Base-by-base conservation (phyloP, 2,888 invertebrate genomes). In the Zygothrica quintamaculata region DNA sequence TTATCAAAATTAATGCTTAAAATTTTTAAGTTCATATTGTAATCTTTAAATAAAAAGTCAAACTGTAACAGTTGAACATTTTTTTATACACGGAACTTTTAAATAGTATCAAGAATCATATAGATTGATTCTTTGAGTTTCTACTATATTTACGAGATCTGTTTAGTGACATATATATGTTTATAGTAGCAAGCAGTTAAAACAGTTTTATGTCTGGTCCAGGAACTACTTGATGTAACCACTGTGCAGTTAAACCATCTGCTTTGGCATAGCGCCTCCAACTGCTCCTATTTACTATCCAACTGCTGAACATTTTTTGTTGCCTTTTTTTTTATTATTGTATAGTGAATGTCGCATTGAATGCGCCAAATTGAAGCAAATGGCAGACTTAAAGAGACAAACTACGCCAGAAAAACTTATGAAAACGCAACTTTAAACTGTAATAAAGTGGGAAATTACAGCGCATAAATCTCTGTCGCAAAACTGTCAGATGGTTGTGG, bases 391-490 rank as follows among this genome's bases (percentile, higher is more conserved):
- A 68, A 74, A 55, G 51, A 43, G 60, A 59, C 55, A 66, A 75
- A 78, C 60, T 61, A 52, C 74, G 59, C 51, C 22, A 26, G 46
- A 56, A 78, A 76, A 84, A 85, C 80, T 73, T 85, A 82, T 71
- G 79, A 76, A 81, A 81, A 85, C 70, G 86, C 86, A 82, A 81
- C 74, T 81, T 86, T 82, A 84, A 82, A 82, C 81, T 74, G 85
- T 76, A 85, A 86, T 86, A 86, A 86, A 86, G 79, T 84, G 79
- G 87, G 78, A 86, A 86, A 88, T 86, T 76, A 81, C 78, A 73
- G 77, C 60, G 65, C 79, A 86, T 88, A 86, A 86, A 86, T 86
- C 86, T 84, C 77, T 86, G 85, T 86, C 88, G 69, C 71, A 65
- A 61, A 84, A 74, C 78, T 86, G 85, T 86, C 87, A 85, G 70